Conservation (phyloP, 2,888 invertebrate genomes). For the Patella ulyssiponensis region DNA sequence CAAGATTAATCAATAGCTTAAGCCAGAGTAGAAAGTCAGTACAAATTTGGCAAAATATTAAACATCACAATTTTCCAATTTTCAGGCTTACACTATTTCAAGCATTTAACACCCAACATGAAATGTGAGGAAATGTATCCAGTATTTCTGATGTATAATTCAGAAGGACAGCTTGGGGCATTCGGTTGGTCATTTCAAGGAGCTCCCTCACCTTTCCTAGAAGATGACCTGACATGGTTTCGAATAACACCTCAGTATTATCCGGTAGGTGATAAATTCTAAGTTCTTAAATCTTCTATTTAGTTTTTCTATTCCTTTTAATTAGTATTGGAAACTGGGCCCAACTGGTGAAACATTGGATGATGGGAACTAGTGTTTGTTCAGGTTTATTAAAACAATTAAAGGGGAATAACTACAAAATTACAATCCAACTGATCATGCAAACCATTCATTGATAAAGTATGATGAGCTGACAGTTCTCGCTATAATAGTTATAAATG, state of each 20-base stretch:
- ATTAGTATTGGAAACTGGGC: too few species aligned
- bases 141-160: constrained; percentile 62
- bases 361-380: too few species aligned
- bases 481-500: too few species aligned
- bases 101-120: constrained; percentile 53
- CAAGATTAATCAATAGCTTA: too few species aligned
- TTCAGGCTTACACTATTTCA: constrained; percentile 63
- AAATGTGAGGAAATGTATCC: constrained; percentile 62
- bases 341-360: too few species aligned
- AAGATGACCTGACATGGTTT: constrained; percentile 55
- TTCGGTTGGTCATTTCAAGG: constrained; percentile 68
- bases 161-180: constrained; percentile 59
- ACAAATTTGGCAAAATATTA: too few species aligned
- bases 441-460: background rate
- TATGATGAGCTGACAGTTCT: too few species aligned
- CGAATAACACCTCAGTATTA: constrained; percentile 53
- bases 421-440: background rate
- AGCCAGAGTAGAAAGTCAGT: too few species aligned
- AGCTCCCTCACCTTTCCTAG: constrained; percentile 46
- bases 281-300: background rate
- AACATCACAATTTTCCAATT: background rate
- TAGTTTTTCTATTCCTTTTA: background rate
- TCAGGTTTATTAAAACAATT: background rate
- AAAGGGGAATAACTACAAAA: background rate
- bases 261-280: constrained; percentile 48